Conservation (phyloP, 2,888 invertebrate species). For the Drosophila phalerata region DNA sequence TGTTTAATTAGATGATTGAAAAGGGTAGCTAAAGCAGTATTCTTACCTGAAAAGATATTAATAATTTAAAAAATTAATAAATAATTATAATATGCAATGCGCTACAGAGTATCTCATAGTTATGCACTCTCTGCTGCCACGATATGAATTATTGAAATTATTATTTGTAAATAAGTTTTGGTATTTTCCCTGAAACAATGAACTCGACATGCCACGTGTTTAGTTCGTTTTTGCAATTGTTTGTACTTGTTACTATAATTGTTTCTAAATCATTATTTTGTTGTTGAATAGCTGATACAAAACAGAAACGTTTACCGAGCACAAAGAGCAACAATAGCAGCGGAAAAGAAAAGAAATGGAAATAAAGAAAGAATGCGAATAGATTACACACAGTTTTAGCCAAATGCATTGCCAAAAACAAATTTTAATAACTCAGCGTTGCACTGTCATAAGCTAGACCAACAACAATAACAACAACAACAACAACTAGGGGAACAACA, state of each 20-base stretch:
- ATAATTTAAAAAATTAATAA: neutral
- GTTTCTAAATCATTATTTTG: conserved; percentile 46
- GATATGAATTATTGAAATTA: neutral
- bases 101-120: no score
- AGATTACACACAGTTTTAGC: conserved; percentile 36
- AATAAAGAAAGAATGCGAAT: conserved; percentile 10
- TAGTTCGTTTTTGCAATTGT: neutral
- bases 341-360: conserved; percentile 15
- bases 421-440: conserved; percentile 66
- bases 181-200: conserved; percentile 6
- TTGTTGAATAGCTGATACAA: conserved; percentile 48
- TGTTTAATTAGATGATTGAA: neutral
- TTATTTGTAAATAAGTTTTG: conserved; percentile 5
- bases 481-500: conserved; percentile 15
- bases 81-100: neutral
- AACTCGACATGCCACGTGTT: conserved; percentile 1
- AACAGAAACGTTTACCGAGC: conserved; percentile 53
- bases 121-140: neutral
- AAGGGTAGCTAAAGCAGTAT: neutral
- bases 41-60: conserved; percentile 51
- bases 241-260: conserved; percentile 29
- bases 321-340: conserved; percentile 41
- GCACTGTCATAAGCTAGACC: conserved; percentile 49
- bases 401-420: conserved; percentile 60
- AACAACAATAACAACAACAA: conserved; percentile 28